Conservation (phyloP, 2,113 vertebrate genomes). For the Tragelaphus scriptus region DNA sequence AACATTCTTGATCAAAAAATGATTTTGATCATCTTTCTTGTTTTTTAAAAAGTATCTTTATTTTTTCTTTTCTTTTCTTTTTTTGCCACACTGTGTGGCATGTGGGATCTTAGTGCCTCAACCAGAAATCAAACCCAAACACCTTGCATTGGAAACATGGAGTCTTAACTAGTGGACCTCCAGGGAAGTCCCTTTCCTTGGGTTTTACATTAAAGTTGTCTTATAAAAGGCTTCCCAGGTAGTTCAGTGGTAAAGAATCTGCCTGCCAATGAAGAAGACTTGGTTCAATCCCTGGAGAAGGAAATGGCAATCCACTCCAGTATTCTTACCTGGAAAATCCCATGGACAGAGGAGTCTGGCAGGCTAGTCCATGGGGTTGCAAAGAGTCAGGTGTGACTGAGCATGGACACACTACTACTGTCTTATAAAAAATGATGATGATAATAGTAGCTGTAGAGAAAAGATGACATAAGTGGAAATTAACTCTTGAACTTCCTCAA, state of each 20-base stretch:
- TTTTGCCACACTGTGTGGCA: not conserved
- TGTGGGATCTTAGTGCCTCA: not conserved
- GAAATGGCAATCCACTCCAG: not conserved
- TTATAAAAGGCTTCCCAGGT: not conserved
- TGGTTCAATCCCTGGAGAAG: not conserved
- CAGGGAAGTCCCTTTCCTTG: not conserved
- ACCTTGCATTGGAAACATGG: not conserved
- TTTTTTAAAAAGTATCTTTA: not conserved
- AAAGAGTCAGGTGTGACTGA: not conserved
- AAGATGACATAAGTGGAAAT: fast-evolving
- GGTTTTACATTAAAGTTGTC: not conserved
- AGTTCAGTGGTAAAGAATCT: not conserved
- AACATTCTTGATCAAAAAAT: not conserved
- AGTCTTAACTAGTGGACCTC: not conserved
- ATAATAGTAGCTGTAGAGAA: too few species aligned
- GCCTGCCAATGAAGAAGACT: not conserved
- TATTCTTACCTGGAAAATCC: not conserved
- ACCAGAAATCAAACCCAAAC: not conserved
- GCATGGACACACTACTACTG: not conserved
- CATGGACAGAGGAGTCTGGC: not conserved
- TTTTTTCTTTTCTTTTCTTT: not conserved
- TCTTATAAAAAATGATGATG: not conserved
- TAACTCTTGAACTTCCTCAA: fast-evolving
- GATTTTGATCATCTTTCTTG: not conserved
- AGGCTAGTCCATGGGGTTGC: not conserved